These are phyloP conservation scores for Takifugu ocellatus DNA, from an alignment of 2,797 vertebrate genomes.

Conservation along the genomic window DNA sequence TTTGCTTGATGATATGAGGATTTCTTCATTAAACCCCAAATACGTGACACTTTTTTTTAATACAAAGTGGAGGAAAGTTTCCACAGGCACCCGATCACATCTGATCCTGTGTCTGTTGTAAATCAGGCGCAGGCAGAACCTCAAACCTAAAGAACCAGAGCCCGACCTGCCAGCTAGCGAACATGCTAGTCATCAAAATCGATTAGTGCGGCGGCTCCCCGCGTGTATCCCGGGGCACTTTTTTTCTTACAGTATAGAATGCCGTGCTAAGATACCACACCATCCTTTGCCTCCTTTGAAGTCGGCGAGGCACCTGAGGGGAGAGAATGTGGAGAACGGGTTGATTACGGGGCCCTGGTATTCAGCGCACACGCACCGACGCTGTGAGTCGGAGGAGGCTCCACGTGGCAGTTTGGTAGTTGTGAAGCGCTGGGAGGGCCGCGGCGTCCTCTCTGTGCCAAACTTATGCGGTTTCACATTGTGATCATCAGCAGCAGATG, in stretches of 20 bases:
- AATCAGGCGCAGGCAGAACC: constrained; percentile 45
- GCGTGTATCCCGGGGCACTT: constrained; percentile 55
- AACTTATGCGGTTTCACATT: constrained; percentile 45
- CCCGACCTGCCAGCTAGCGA: constrained; percentile 57
- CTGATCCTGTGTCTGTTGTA: constrained; percentile 27
- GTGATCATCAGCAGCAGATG: constrained; percentile 59
- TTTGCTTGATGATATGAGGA: background rate
- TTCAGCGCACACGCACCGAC: constrained; percentile 52
- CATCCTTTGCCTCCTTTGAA: constrained; percentile 69
- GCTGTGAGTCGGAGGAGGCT: constrained; percentile 32
- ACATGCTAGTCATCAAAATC: constrained; percentile 54
- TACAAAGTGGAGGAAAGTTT: constrained; percentile 21
- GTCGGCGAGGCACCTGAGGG: constrained; percentile 60
- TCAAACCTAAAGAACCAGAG: constrained; percentile 47
- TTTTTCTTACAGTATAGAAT: constrained; percentile 42
- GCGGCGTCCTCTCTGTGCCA: constrained; percentile 42
- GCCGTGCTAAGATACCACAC: constrained; percentile 62
- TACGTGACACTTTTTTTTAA: constrained; percentile 13
- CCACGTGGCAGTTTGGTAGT: constrained; percentile 50
- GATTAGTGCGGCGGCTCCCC: constrained; percentile 60
- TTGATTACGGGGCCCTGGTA: constrained; percentile 62
- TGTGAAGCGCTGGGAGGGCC: constrained; percentile 49
- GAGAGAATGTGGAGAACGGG: constrained; percentile 56
- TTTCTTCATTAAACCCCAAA: background rate
- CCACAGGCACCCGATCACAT: constrained; percentile 43